Evolutionary conservation across 2,888 invertebrate genomes (phyloP).

Genomic region (Dyspetes luteomarginatus): DNA sequence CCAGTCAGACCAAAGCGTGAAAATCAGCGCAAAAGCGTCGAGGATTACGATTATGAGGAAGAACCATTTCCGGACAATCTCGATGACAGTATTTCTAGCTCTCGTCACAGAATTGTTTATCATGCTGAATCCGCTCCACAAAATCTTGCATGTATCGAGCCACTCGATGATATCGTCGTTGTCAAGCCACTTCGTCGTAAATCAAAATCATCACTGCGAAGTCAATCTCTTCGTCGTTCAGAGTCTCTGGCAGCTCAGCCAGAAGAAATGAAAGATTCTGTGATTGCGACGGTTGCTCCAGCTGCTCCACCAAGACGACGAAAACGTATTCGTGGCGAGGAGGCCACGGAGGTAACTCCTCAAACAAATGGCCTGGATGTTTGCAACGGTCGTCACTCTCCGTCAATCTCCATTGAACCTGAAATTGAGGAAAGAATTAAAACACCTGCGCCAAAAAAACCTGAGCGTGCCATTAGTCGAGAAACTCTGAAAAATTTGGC

Average conservation of each 20-base stretch:
- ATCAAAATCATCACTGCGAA: slow-evolving; percentile 77
- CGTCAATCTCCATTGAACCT: neutral
- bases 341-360: neutral
- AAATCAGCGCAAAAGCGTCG: slow-evolving; percentile 73
- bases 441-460: slow-evolving; percentile 64
- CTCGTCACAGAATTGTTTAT: slow-evolving; percentile 78
- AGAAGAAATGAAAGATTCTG: slow-evolving; percentile 13
- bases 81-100: slow-evolving; percentile 66
- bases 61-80: slow-evolving; percentile 36
- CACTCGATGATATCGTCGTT: slow-evolving; percentile 79
- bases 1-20: slow-evolving; percentile 84
- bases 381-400: slow-evolving; percentile 61
- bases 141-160: slow-evolving; percentile 70
- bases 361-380: slow-evolving; percentile 43
- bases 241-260: slow-evolving; percentile 63
- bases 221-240: slow-evolving; percentile 71
- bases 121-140: slow-evolving; percentile 73
- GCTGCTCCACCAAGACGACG: slow-evolving; percentile 64
- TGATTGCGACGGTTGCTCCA: neutral
- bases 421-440: slow-evolving; percentile 66
- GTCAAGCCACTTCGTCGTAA: slow-evolving; percentile 80
- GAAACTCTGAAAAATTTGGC: slow-evolving; percentile 51
- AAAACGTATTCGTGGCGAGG: slow-evolving; percentile 59
- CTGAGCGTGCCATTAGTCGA: slow-evolving; percentile 49
- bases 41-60: slow-evolving; percentile 64